Base-by-base conservation (phyloP, 2,797 vertebrate species). In the Myoxocephalus aenaeus region DNA sequence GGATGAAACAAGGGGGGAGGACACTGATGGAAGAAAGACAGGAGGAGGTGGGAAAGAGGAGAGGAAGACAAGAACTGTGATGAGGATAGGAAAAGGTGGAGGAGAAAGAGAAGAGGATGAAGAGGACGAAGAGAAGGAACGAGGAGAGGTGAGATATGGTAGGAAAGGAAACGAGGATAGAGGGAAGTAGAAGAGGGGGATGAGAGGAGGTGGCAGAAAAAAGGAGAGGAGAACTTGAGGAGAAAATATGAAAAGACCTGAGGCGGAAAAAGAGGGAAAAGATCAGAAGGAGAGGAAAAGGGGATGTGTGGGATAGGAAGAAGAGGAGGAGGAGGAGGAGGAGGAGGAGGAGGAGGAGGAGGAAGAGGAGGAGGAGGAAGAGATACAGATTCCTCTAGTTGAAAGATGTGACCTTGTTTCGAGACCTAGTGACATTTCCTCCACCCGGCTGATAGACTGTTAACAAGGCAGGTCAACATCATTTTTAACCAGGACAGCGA, bases 381-480 rank as follows among this genome's bases (percentile, higher is more conserved):
- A 66, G 7, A 29, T 25, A 46, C 27, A 51, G 11, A 50, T 34
- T 34, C 34, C 34, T 34, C 34, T 65, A 70, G 59, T 62, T 93
- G 92, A 93, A 91, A 90, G 90, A 93, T 92, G 89, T 86, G 87
- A 86, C 90, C 92, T 87, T 90, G 92, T 92, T 92, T 73, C 27
- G 1, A 78, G 79, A 91, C 90, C 90, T 80, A 85, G 89, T 94
- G 91, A 94, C 90, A 94, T 93, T 92, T 92, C 42, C 87, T 81
- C 83, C 81, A 73, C 83, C 83, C 75, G 72, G 86, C 88, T 88
- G 90, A 92, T 88, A 44, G 86, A 88, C 86, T 87, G 40, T 87
- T 91, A 90, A 91, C 82, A 79, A 92, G 87, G 81, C 86, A 65
- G 89, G 90, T 91, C 89, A 86, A 64, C 13, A 6, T 75, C 87